phyloP scores from a whole-genome alignment of 2,797 vertebrate genomes.

The Gymnothorax reevesii region DNA sequence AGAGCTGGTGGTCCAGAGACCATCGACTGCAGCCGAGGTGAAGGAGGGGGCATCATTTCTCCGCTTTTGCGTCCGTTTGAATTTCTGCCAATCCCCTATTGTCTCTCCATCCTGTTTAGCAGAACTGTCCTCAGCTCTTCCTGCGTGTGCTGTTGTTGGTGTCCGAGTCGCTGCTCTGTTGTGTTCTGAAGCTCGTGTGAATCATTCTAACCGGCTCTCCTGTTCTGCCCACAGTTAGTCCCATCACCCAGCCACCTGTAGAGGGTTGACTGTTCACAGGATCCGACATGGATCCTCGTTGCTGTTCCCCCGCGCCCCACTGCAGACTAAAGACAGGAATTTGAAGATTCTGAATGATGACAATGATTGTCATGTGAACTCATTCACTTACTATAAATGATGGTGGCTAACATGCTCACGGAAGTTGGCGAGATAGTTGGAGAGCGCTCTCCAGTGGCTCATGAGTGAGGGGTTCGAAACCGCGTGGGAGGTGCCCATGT shows the following conservation, averaged over 20 bases:
- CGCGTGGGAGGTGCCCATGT: constrained; percentile 24
- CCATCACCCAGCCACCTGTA: constrained; percentile 19
- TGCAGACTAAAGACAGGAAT: neutral
- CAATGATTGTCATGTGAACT: neutral
- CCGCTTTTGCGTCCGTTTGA: neutral
- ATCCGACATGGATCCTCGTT: neutral
- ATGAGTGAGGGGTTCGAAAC: constrained; percentile 22
- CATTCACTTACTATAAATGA: neutral
- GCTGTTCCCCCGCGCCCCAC: neutral
- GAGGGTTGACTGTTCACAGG: neutral
- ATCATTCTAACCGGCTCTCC: constrained; percentile 15
- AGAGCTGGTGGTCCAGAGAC: neutral
- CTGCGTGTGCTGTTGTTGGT: constrained; percentile 65
- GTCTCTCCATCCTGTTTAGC: constrained; percentile 5
- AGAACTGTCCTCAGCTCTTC: constrained; percentile 59
- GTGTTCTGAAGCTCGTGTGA: constrained; percentile 11
- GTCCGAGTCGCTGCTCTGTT: constrained; percentile 5
- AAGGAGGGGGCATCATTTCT: constrained; percentile 5
- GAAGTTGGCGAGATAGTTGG: neutral
- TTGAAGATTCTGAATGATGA: neutral
- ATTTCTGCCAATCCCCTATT: neutral
- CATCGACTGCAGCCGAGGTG: constrained; percentile 8
- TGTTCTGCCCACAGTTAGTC: constrained; percentile 24
- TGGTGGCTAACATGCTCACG: neutral
- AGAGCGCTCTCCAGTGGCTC: constrained; percentile 6